A percentile compares a stretch with the other conserved stretches of the same genome.
phyloP scores from a whole-genome alignment of 2,113 vertebrate genomes.

The Mirounga angustirostris region DNA sequence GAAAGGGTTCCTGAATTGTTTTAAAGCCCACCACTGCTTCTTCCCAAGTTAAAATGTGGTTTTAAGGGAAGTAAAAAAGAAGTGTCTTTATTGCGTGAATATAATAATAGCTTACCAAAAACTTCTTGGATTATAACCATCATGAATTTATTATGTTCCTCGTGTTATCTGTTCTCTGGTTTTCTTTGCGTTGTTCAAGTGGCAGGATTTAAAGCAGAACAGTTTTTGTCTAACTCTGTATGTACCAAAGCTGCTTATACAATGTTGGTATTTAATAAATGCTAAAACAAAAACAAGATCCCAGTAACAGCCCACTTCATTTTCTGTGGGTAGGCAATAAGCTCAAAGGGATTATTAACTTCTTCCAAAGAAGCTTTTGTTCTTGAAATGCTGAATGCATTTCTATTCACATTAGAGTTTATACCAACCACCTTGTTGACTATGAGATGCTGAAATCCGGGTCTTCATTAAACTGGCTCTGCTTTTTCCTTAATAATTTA shows the following conservation, averaged over 20 bases:
- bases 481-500: slow-evolving; percentile 30
- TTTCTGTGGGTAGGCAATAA: slow-evolving; percentile 37
- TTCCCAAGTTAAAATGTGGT: slow-evolving; percentile 38
- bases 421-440: slow-evolving; percentile 12
- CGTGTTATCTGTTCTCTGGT: not conserved
- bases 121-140: not conserved
- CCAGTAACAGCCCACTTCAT: slow-evolving; percentile 16
- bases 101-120: not conserved
- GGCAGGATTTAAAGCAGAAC: slow-evolving; percentile 3
- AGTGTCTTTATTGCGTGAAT: not conserved
- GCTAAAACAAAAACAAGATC: slow-evolving; percentile 64
- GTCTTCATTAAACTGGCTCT: slow-evolving; percentile 58
- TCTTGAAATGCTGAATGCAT: slow-evolving; percentile 66
- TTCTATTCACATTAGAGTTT: slow-evolving; percentile 48
- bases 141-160: not conserved
- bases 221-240: not conserved
- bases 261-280: slow-evolving; percentile 47
- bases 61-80: not conserved
- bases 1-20: not conserved
- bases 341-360: slow-evolving; percentile 63
- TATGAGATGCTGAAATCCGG: slow-evolving; percentile 59
- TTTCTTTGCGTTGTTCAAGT: slow-evolving; percentile 30
- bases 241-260: slow-evolving; percentile 11
- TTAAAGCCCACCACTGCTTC: not conserved
- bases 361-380: slow-evolving; percentile 63